Evolutionary conservation across 2,113 vertebrate genomes (phyloP).

Genomic region (Aegotheles bennettii): DNA sequence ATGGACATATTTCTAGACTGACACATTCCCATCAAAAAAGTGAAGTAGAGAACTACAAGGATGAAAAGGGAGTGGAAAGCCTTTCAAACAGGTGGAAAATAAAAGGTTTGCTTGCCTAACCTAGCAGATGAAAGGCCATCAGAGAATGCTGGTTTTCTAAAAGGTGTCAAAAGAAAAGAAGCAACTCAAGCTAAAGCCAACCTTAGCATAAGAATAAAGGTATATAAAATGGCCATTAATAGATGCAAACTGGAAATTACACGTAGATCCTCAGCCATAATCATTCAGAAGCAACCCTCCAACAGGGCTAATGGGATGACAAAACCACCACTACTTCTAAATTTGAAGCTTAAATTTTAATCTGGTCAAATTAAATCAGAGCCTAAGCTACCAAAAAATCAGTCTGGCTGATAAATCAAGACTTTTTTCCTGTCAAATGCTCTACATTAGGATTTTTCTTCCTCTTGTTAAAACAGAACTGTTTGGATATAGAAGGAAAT

Average conservation of each 20-base stretch:
- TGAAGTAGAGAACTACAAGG: neutral
- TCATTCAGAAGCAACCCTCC: neutral
- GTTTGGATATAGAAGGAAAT: neutral
- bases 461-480: neutral
- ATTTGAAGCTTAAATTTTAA: neutral
- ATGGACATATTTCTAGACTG: neutral
- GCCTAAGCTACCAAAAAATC: neutral
- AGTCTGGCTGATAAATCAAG: neutral
- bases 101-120: neutral
- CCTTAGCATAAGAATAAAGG: neutral
- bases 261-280: neutral
- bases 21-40: neutral
- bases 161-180: neutral
- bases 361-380: neutral
- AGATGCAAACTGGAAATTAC: neutral
- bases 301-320: neutral
- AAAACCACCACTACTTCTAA: neutral
- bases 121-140: neutral
- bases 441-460: neutral
- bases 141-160: neutral
- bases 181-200: neutral
- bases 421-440: neutral
- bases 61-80: neutral
- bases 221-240: neutral
- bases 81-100: neutral